phyloP scores from a whole-genome alignment of 2,113 vertebrate species.

The Spizaetus ornatus region DNA sequence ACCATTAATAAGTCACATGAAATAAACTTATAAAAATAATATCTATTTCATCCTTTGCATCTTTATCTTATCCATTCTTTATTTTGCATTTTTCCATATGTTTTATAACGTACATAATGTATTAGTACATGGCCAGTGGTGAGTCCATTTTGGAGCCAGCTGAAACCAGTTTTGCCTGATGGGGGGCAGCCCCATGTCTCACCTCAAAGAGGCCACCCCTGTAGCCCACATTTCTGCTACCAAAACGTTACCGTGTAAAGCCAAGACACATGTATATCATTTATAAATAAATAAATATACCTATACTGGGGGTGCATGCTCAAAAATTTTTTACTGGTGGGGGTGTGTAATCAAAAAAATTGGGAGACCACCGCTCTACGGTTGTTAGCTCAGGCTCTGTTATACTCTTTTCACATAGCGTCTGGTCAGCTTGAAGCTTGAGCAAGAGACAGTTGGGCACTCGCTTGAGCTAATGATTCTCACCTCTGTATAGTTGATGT shows the following conservation, averaged over 20 bases:
- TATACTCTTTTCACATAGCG: neutral
- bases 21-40: neutral
- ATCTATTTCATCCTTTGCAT: neutral
- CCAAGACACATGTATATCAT: neutral
- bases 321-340: neutral
- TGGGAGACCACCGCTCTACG: neutral
- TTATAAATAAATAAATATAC: neutral
- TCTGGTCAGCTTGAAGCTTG: neutral
- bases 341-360: neutral
- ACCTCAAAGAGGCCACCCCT: neutral
- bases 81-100: neutral
- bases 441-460: neutral
- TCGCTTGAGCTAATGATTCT: neutral
- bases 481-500: no score
- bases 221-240: neutral
- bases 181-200: accelerated
- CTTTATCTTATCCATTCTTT: neutral
- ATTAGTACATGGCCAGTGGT: neutral
- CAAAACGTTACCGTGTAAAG: neutral
- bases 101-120: neutral
- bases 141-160: neutral
- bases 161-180: neutral
- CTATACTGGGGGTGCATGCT: neutral
- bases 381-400: neutral
- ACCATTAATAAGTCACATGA: neutral